Conservation (phyloP, 2,888 invertebrate genomes). For the Halictus quadricinctus region DNA sequence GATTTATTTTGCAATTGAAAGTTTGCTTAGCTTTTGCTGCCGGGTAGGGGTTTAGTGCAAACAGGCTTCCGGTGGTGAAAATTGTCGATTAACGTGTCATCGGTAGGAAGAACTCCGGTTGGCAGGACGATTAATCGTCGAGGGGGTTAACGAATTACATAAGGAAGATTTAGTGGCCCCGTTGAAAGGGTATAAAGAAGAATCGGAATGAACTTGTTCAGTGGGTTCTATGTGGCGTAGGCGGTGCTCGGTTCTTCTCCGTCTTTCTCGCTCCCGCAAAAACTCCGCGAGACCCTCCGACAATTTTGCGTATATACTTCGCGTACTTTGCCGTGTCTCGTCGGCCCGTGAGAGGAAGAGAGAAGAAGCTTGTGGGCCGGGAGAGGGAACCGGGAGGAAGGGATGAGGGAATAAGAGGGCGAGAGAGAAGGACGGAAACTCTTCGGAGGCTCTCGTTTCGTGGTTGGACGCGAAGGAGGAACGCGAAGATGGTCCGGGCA, state of each 20-base stretch:
- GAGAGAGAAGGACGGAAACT: slow-evolving; percentile 2
- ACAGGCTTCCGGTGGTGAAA: too few relatives aligned
- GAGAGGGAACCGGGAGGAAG: not conserved
- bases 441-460: slow-evolving; percentile 40
- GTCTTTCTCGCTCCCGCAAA: slow-evolving; percentile 39
- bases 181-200: slow-evolving; percentile 23
- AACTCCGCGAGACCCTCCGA: slow-evolving; percentile 50
- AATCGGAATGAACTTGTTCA: slow-evolving; percentile 37
- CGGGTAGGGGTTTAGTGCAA: too few relatives aligned
- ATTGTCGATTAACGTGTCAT: not conserved
- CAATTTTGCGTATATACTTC: slow-evolving; percentile 47
- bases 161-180: slow-evolving; percentile 27
- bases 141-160: slow-evolving; percentile 24
- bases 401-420: not conserved
- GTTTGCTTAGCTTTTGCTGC: too few relatives aligned
- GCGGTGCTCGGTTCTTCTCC: slow-evolving; percentile 24
- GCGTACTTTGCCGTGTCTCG: slow-evolving; percentile 36
- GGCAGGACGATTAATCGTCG: slow-evolving; percentile 1
- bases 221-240: slow-evolving; percentile 27
- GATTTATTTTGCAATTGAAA: too few relatives aligned
- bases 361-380: not conserved
- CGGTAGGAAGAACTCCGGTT: not conserved
- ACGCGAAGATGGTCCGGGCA: slow-evolving; percentile 63
- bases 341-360: not conserved
- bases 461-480: slow-evolving; percentile 61